Base-by-base conservation (phyloP, 2,888 invertebrate species). In the Zaprionus bogoriensis region DNA sequence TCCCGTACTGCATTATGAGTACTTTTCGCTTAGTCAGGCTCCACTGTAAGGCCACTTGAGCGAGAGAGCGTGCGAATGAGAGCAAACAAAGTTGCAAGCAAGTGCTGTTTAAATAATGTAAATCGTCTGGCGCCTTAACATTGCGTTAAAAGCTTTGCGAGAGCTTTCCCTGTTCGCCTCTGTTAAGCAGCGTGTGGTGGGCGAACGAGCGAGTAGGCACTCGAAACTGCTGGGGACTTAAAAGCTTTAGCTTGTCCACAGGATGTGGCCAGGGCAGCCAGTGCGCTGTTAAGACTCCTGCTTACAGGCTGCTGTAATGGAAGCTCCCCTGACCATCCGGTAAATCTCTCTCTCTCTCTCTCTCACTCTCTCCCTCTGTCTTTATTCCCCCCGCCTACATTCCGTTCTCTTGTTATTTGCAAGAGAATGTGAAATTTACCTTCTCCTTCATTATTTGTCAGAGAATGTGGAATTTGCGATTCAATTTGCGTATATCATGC, bases 91-190 rank as follows among this genome's bases (percentile, higher is more conserved):
- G 57, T 61, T 70, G 75, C 52, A 54, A 66, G 75, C 52, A 54
- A 66, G 61, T 55, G 80, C 77, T 65, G 77, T 83, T 76, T 79
- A 63, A 86, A 86, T 86, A 80, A 83, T 80, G 86, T 86, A 86
- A 77, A 70, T 64, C 60, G 64, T 36, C 47, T 54, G 59, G 9
- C 59, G 65, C 54, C 51, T 79, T 80, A 80, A 86, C 80, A 80
- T 65, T 54, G 67, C 71, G 84, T 71, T 71, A 77, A 80, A 80
- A 78, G 78, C 78, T 78, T 77, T 67, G 6, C 30, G 5, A 71
- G 65, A 86, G 83, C 80, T 80, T 52, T 71, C 38, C 19, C 45
- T 46, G 57, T 52, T 27, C 45, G 42, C 27, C 72, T 60, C 32
- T 80, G 79, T 80, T 78, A 80, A 84, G 69, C 59, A 58, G 36